Base-by-base conservation (phyloP, 2,888 invertebrate genomes). In the Morpho deidamia region DNA sequence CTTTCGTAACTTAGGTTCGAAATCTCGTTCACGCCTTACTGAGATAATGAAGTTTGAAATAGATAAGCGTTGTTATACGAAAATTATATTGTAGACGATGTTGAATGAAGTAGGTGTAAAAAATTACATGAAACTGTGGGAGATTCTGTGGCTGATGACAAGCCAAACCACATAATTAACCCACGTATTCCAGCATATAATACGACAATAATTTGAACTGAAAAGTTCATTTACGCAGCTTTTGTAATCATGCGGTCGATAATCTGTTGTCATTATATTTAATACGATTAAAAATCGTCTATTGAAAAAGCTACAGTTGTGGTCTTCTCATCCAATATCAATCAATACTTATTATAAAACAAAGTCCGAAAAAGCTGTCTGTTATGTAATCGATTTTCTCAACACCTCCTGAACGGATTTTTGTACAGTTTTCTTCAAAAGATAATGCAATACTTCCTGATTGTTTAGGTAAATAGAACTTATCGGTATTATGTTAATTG, bases 111-210 rank as follows among this genome's bases (percentile, higher is more conserved):
- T 47, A 11, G 46, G 49, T 44, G 52, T 50, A 65, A 66, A 68
- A n/a, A 67, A 64, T 60, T 64, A 55, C 52, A 53, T 40, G 52
- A 61, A 59, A 61, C 54, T 56, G 59, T 42, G 47, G 57, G 44
- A 53, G 51, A 60, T 58, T 58, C 56, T 40, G 43, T 49, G 59
- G 56, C 57, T 58, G 61, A 58, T 61, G 62, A 64, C 64, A 61
- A 54, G 55, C 44, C 44, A 51, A 61, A 58, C 50, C 51, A 52
- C 57, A 54, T 58, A 58, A 44, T 44, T 53, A 58, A 55, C 50
- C 58, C 45, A 43, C 23, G 43, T 53, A 51, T 49, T 41, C 44
- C 41, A 47, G 51, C 50, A 44, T 47, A 46, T 59, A 56, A 59
- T 53, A 38, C 53, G 53, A 59, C 53, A 55, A 56, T 56, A 56